phyloP scores from a whole-genome alignment of 2,888 invertebrate genomes.

The Leucoma salicis region DNA sequence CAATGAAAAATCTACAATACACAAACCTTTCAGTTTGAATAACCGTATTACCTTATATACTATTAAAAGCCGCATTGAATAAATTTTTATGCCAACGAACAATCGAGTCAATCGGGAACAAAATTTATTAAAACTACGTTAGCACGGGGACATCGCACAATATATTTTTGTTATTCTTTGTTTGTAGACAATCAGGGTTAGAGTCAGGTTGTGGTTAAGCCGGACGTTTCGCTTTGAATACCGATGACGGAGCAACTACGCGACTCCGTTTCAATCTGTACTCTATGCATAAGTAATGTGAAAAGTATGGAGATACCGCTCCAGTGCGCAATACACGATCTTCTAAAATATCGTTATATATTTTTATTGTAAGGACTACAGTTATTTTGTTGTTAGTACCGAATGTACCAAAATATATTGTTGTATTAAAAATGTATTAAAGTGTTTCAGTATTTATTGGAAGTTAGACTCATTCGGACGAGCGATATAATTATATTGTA shows the following conservation, averaged over 20 bases:
- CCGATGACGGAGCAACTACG: constrained; percentile 72
- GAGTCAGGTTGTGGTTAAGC: constrained; percentile 65
- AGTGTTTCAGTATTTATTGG: too few relatives aligned
- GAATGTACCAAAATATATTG: constrained; percentile 27
- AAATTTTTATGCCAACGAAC: constrained; percentile 23
- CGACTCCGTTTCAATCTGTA: constrained; percentile 77
- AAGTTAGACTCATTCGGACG: too few relatives aligned
- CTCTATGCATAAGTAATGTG: constrained; percentile 81
- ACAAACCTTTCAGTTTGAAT: constrained; percentile 2
- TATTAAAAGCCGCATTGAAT: constrained; percentile 13
- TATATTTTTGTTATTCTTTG: constrained; percentile 54
- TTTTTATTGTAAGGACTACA: constrained; percentile 71
- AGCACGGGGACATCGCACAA: constrained; percentile 21
- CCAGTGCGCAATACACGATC: constrained; percentile 63
- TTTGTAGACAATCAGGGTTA: constrained; percentile 67
- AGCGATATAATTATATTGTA: too few relatives aligned
- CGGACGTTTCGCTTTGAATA: constrained; percentile 68
- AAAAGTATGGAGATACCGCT: constrained; percentile 75
- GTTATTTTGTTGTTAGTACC: constrained; percentile 61
- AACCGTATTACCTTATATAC: constrained; percentile 1
- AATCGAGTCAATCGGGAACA: constrained; percentile 20
- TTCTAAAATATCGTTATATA: constrained; percentile 73
- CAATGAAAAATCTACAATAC: too few relatives aligned
- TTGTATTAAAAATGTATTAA: too few relatives aligned
- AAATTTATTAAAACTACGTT: constrained; percentile 28